Evolutionary conservation across 2,797 vertebrate species (phyloP).

Genomic region (Protonibea diacanthus): DNA sequence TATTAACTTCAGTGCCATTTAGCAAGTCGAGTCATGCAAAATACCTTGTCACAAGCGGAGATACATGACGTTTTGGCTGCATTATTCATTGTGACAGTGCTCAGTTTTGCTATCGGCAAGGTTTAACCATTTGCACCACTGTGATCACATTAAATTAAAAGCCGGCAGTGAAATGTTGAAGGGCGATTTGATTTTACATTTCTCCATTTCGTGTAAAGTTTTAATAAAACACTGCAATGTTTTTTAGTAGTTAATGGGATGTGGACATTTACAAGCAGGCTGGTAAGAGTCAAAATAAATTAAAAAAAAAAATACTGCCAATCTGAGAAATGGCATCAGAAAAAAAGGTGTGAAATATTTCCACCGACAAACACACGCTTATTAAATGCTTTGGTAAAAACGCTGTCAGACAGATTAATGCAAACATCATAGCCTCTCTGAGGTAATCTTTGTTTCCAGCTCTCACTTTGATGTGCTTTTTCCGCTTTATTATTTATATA

Average conservation of each 20-base stretch:
- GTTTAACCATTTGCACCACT: slow-evolving; percentile 20
- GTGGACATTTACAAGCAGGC: slow-evolving; percentile 34
- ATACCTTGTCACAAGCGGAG: slow-evolving; percentile 38
- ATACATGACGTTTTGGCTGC: slow-evolving; percentile 37
- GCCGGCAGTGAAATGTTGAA: slow-evolving; percentile 9
- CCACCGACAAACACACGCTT: slow-evolving; percentile 13
- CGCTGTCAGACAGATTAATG: slow-evolving; percentile 60
- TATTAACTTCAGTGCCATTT: slow-evolving; percentile 43
- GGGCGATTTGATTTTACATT: slow-evolving; percentile 27
- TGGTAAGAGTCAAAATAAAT: background rate
- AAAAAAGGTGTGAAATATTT: slow-evolving; percentile 13
- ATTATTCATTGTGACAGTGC: slow-evolving; percentile 53
- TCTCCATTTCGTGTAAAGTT: slow-evolving; percentile 22
- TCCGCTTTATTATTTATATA: slow-evolving; percentile 56
- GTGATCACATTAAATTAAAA: slow-evolving; percentile 33
- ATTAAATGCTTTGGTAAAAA: slow-evolving; percentile 42
- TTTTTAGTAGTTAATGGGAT: slow-evolving; percentile 36
- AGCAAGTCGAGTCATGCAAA: slow-evolving; percentile 16
- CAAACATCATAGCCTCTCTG: slow-evolving; percentile 59
- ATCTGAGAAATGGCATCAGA: slow-evolving; percentile 6
- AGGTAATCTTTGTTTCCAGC: slow-evolving; percentile 73
- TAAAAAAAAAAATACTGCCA: background rate
- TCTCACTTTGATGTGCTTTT: slow-evolving; percentile 73
- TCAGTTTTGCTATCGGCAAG: slow-evolving; percentile 27
- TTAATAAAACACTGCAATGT: slow-evolving; percentile 28